Base-by-base conservation (phyloP, 2,888 invertebrate genomes). In the Drosophila planitibia region DNA sequence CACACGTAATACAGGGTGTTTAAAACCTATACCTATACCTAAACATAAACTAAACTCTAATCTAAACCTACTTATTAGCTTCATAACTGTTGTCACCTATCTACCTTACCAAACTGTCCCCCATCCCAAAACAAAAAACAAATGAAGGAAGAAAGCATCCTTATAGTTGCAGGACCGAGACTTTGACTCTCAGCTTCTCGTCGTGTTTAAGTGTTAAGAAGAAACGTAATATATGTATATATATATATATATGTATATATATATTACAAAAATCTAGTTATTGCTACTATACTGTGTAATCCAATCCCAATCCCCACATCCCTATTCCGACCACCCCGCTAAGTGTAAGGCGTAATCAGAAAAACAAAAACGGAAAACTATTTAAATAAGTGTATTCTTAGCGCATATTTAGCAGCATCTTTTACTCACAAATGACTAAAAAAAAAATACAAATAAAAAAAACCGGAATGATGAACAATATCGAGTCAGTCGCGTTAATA, bases 361-460 rank as follows among this genome's bases (percentile, higher is more conserved):
- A 74, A 61, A 63, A 60, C 62, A 66, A 61, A 70, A 64, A 39
- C 57, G 61, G 69, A 75, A 74, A 79, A 79, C 87, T 89, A 85
- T 80, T 80, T 65, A 86, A 77, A 75, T 89, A 85, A 85, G 85
- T 85, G 87, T 89, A 85, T 78, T 85, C 85, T 85, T 89, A 85
- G 87, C 87, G 85, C 87, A 84, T 86, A 88, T 75, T 86, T 85
- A 89, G 85, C 85, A 85, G 89, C 89, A 89, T 85, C 85, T 89
- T 85, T 71, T 89, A 85, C 85, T 89, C 85, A 89, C 82, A 89
- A 85, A 84, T 86, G 89, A 85, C 89, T 82, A 84, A 74, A 76
- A 39, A 19, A 28, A 39, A 57, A 57, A 69, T 75, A 73, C 68
- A 71, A 74, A 60, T 69, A 41, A 72, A 49, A n/a, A 28, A 57